phyloP scores from a whole-genome alignment of 2,797 vertebrate genomes.

The Schizopygopsis pylzovi region DNA sequence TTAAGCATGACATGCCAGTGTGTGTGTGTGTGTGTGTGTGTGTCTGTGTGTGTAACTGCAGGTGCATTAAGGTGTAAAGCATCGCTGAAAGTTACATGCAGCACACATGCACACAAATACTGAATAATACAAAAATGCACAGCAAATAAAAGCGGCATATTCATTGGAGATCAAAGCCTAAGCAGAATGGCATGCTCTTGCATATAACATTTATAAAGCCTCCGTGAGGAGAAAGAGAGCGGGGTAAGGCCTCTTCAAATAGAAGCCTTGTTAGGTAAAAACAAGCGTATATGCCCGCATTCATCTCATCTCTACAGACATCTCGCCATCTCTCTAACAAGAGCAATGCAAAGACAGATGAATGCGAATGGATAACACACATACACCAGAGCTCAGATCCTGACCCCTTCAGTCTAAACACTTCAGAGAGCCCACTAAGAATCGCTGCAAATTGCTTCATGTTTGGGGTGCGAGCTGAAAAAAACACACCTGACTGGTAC shows the following conservation, averaged over 20 bases:
- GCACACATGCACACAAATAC: constrained; percentile 1
- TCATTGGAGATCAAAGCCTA: constrained; percentile 33
- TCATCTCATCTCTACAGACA: constrained; percentile 32
- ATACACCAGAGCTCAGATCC: constrained; percentile 3
- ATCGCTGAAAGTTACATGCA: not conserved
- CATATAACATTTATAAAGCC: constrained; percentile 29
- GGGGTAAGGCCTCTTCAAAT: constrained; percentile 20
- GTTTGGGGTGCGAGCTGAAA: constrained; percentile 39
- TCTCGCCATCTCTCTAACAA: constrained; percentile 20
- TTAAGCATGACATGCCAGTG: constrained; percentile 30
- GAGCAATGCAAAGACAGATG: not conserved
- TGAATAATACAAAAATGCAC: constrained; percentile 17
- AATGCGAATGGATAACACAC: constrained; percentile 39
- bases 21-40: not conserved
- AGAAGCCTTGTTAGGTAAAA: constrained; percentile 13
- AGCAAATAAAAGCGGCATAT: constrained; percentile 30
- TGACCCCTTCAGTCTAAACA: constrained; percentile 16
- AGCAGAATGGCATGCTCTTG: constrained; percentile 28
- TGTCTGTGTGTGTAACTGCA: constrained; percentile 34
- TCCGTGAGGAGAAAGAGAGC: constrained; percentile 17
- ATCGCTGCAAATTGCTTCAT: constrained; percentile 48
- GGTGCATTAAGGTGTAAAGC: constrained; percentile 32
- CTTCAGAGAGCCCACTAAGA: constrained; percentile 42
- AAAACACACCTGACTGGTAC: constrained; percentile 45
- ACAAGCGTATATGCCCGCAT: constrained; percentile 26